Evolutionary conservation across 2,113 vertebrate genomes (phyloP).

Genomic region (Vidua chalybeata): DNA sequence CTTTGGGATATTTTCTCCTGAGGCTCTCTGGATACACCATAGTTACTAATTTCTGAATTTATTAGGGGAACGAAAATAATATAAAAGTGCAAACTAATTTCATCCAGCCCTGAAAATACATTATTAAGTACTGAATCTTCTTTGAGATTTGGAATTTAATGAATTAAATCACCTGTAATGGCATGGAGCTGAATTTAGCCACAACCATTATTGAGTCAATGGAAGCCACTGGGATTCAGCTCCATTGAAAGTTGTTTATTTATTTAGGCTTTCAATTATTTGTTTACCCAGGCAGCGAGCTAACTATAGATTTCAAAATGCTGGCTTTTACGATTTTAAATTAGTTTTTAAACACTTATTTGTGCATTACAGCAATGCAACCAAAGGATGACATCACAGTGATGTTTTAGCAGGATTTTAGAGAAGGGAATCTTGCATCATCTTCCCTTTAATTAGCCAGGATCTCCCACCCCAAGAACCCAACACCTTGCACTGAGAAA

Average conservation of each 20-base stretch:
- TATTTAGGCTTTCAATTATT: not conserved
- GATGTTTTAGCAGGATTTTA: not conserved
- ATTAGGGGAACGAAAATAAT: not conserved
- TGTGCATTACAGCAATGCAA: not conserved
- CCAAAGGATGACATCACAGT: not conserved
- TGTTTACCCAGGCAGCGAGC: not conserved
- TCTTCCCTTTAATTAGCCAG: not conserved
- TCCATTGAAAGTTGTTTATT: not conserved
- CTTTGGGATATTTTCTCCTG: not conserved
- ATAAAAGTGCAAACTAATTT: constrained; percentile 4
- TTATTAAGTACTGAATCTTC: not conserved
- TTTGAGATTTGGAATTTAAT: not conserved
- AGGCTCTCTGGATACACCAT: rapidly evolving
- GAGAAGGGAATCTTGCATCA: not conserved
- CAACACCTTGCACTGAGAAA: not conserved
- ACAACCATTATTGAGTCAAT: not conserved
- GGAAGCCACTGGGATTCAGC: not conserved
- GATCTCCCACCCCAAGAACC: not conserved
- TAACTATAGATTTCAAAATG: not conserved
- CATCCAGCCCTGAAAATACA: not conserved
- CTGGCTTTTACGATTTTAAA: not conserved
- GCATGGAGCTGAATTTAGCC: not conserved
- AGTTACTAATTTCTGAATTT: constrained; percentile 11
- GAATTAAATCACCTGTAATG: not conserved
- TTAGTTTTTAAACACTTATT: not conserved